These are phyloP conservation scores for Rhynchonycteris naso DNA, from an alignment of 2,797 vertebrate species.

Conservation along the genomic window DNA sequence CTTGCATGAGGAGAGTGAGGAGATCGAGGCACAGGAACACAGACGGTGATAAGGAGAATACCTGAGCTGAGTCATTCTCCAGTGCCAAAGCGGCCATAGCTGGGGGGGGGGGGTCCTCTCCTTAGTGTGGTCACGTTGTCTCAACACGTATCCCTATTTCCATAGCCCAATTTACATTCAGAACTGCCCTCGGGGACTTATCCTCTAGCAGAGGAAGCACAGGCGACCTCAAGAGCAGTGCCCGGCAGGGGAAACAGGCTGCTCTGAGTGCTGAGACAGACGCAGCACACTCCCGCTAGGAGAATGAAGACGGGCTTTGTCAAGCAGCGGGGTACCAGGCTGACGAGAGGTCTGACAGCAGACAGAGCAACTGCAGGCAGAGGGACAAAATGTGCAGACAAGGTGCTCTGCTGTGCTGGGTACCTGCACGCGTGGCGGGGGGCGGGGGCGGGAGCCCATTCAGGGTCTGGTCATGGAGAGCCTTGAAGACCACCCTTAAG, in stretches of 20 bases:
- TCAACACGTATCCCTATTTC: neutral
- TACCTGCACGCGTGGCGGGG: rapidly evolving
- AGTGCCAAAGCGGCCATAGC: no score
- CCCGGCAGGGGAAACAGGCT: neutral
- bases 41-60: no score
- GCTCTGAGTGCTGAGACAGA: neutral
- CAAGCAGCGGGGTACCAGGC: neutral
- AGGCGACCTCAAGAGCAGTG: neutral
- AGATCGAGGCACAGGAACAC: no score
- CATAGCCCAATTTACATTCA: neutral
- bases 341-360: neutral
- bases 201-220: neutral
- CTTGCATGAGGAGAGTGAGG: no score
- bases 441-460: neutral
- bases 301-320: neutral
- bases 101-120: no score
- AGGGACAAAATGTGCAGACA: rapidly evolving
- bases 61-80: no score
- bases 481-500: neutral
- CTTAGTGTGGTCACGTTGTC: neutral
- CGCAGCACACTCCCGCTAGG: neutral
- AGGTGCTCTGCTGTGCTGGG: no score
- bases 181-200: neutral
- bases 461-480: neutral
- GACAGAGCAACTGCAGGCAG: neutral